Evolutionary conservation across 2,113 vertebrate species (phyloP).

Genomic region (Cercopithecus mona): DNA sequence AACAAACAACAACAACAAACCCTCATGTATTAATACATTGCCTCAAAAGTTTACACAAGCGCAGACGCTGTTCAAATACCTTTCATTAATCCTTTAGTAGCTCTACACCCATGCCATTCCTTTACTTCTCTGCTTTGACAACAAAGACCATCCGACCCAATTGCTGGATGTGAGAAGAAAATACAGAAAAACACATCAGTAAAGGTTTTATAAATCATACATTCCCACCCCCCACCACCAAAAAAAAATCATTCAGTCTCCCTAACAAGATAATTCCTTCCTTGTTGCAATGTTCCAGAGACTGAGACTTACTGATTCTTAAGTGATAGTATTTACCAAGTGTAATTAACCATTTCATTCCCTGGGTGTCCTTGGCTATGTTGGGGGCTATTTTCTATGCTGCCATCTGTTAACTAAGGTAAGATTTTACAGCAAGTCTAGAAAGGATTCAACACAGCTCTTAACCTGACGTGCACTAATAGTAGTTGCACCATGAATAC

Average conservation of each 20-base stretch:
- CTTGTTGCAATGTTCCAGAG: neutral
- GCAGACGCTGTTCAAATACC: constrained; percentile 80
- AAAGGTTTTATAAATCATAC: neutral
- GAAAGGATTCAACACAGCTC: neutral
- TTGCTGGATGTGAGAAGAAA: constrained; percentile 86
- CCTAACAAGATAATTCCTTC: neutral
- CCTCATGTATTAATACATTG: neutral
- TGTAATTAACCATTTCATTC: neutral
- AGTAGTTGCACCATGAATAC: neutral
- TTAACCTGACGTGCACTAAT: neutral
- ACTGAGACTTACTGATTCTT: neutral
- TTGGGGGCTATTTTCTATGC: neutral
- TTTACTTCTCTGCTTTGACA: constrained; percentile 99
- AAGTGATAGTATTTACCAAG: neutral
- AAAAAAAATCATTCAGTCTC: neutral
- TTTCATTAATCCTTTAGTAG: constrained; percentile 94
- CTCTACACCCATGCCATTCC: constrained; percentile 98
- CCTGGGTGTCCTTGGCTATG: neutral
- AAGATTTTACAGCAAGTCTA: neutral
- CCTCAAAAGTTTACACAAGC: accelerated
- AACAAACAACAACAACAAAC: neutral
- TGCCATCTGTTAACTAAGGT: neutral
- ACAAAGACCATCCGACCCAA: constrained; percentile 95
- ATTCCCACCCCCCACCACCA: neutral
- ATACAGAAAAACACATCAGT: neutral